Evolutionary conservation across 2,113 vertebrate genomes (phyloP).

Genomic region (Oreochromis aureus): DNA sequence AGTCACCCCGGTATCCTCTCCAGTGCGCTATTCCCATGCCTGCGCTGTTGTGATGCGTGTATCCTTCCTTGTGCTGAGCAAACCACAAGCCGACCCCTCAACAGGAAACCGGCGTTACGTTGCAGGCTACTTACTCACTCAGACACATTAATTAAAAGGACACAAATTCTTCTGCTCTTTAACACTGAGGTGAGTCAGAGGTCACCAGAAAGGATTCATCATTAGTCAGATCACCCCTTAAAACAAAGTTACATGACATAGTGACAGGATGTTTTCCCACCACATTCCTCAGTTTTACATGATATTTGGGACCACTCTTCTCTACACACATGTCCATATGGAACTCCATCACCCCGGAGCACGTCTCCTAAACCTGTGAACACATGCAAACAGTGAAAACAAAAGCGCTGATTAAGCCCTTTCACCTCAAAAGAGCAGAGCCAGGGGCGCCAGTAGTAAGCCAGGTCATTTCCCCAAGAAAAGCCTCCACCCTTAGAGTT

Average conservation of each 20-base stretch:
- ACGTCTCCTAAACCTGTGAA: background rate
- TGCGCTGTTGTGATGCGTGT: background rate
- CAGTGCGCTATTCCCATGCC: background rate
- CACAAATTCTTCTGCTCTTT: background rate
- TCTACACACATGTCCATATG: background rate
- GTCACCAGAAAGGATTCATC: background rate
- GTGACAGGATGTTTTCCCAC: background rate
- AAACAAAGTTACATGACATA: background rate
- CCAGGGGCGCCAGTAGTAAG: background rate
- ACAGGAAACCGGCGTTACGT: slow-evolving; percentile 33
- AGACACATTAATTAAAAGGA: background rate
- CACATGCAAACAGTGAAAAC: slow-evolving; percentile 40
- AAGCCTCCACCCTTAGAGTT: slow-evolving; percentile 20
- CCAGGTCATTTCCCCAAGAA: slow-evolving; percentile 44
- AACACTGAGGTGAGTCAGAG: background rate
- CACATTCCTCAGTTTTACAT: background rate
- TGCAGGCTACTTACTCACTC: background rate
- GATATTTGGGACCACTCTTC: background rate
- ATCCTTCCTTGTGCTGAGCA: background rate
- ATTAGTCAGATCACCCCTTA: background rate
- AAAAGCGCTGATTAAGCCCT: slow-evolving; percentile 34
- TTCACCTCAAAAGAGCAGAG: slow-evolving; percentile 26
- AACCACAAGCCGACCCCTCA: background rate
- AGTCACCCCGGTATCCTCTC: background rate
- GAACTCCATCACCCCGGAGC: background rate